Evolutionary conservation across 2,888 invertebrate species (phyloP), one percentile per base, ranked within the genome.

Genomic region (Onchidella celtica): DNA sequence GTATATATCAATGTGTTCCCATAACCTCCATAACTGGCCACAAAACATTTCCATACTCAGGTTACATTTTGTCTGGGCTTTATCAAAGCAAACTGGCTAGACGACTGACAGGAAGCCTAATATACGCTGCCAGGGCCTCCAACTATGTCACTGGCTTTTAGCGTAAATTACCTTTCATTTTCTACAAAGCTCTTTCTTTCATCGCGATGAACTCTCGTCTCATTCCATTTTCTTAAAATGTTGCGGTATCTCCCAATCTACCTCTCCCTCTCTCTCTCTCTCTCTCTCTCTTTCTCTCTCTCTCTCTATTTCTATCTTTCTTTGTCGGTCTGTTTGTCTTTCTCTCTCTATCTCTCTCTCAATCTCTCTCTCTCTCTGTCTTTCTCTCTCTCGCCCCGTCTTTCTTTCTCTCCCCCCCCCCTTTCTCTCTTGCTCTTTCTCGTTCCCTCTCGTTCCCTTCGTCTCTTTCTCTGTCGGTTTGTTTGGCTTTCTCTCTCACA

Each of bases 61-160:
- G n/a, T n/a, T n/a, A n/a, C n/a, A n/a, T n/a, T n/a, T n/a, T n/a
- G n/a, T n/a, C n/a, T n/a, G n/a, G n/a, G n/a, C n/a, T n/a, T n/a
- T n/a, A n/a, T n/a, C n/a, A n/a, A n/a, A n/a, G n/a, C n/a, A n/a
- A n/a, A n/a, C n/a, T n/a, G n/a, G n/a, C n/a, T n/a, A n/a, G n/a
- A n/a, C n/a, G n/a, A 6, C 17, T 66, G 66, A 66, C 66, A 66
- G 29, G 32, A 32, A 66, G 9, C 29, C 32, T 66, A 21, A 66
- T 66, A 14, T 66, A 66, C 66, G 21, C 21, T 29, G 66, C 32
- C 66, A 66, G 27, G 24, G 29, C 27, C 32, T 21, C 21, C 6
- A 6, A 66, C 11, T 14, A 3, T 66, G 66, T 66, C 66, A 32
- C 32, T 29, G 27, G 66, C 32, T 66, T 66, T 66, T 66, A 66